Evolutionary conservation across 1,140 invertebrate genomes (phyloP), one percentile per base, ranked within the genome.

Genomic region (Drosophila mauritiana): DNA sequence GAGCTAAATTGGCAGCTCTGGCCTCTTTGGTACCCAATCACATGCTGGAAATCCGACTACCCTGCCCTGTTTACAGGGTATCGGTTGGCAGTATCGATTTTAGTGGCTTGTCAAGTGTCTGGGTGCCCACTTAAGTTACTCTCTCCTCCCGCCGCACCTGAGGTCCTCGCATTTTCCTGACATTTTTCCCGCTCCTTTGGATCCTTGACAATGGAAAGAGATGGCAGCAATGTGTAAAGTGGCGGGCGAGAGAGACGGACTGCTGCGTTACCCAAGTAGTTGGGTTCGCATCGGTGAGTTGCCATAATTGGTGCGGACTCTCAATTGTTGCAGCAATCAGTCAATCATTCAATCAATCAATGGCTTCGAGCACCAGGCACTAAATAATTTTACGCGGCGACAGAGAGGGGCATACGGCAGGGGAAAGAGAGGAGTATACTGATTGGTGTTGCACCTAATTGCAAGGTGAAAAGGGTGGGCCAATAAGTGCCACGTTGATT

Each of bases 301-400:
- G 58, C 72, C 70, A 74, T 74, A 74, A 74, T 74, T 74, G 58
- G 51, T 40, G 43, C 15, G 36, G 22, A 37, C 58, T 31, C 49
- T 34, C 58, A 17, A 74, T 74, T 54, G 70, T 74, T 64, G 59
- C 37, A 36, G 31, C 65, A 51, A 37, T 52, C 73, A 63, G 77
- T 55, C 78, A 70, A 53, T 80, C 76, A 57, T 4, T 45, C 42
- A 43, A 48, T 67, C 59, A 65, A 77, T 58, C 52, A 68, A 51
- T 53, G 64, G 31, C 46, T 63, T 51, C 46, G 64, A 36, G 39
- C 46, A 58, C 15, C 7, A 15, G 22, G 45, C 45, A 51, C 58
- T 52, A 31, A 31, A 22, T 12, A 52, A 61, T 40, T 51, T 51
- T 2, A 34, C 25, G 8, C 27, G 15, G 8, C 45, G 7, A 51